Evolutionary conservation across 1,140 invertebrate genomes (phyloP), one percentile per base, ranked within the genome.

Genomic region (Drosophila bifasciata): DNA sequence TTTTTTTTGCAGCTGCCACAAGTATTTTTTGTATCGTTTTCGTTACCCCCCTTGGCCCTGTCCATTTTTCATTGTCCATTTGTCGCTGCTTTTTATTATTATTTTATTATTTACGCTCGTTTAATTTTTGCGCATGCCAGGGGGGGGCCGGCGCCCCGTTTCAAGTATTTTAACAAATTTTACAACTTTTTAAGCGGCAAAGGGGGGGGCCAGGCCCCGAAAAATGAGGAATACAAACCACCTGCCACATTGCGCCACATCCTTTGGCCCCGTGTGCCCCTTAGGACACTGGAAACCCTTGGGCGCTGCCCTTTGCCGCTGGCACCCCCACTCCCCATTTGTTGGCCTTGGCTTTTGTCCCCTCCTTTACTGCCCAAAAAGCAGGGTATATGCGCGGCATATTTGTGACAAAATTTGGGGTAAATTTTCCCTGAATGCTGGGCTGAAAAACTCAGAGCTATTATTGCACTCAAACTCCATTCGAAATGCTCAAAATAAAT

Each of bases 151-250:
- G n/a, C n/a, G n/a, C n/a, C n/a, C n/a, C 32, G 32, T 13, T 25
- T 75, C 70, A 75, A 79, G 76, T 79, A 78, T 79, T 79, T 79
- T 75, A 69, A 79, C 76, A 75, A 79, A 79, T 79, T 79, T 79
- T 79, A 79, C 76, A 79, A 79, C 77, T 79, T 79, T 79, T 79
- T 79, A 79, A 79, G 76, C 76, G 70, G 52, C 58, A n/a, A n/a
- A n/a, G n/a, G n/a, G n/a, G n/a, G n/a, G n/a, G n/a, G 59, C 76
- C 63, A 68, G 63, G 63, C 49, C 76, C 23, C 23, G 23, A 25
- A 25, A 25, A 25, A 25, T 5, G 32, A 3, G 32, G 56, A 44
- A 25, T 45, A 50, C 46, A 39, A 55, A 25, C 69, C 41, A 63
- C 40, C 28, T 32, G 64, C 41, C 32, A 39, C 43, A 16, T 15